Conservation (phyloP, 64 coral and sea anemone genomes). For the Anthopleura sola region DNA sequence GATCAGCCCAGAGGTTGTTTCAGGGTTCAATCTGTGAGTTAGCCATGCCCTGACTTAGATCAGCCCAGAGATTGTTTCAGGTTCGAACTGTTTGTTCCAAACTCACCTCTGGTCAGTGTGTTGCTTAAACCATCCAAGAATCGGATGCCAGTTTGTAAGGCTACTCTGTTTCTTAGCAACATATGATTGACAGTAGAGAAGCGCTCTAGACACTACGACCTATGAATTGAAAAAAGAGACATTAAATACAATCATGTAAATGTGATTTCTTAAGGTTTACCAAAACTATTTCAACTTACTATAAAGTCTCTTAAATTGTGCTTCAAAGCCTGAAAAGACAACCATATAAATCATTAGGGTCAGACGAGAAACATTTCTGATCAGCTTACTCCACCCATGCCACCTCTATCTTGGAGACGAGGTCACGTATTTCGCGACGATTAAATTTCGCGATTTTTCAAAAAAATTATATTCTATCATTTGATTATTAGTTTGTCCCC, state of each 20-base stretch:
- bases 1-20: no score
- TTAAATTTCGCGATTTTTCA: no score
- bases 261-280: not conserved
- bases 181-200: constrained; percentile 86
- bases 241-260: no score
- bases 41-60: no score
- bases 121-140: constrained; percentile 96
- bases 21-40: no score
- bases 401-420: no score
- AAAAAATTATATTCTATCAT: no score
- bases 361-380: not conserved
- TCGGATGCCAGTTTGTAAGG: constrained; percentile 91
- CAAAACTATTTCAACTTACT: constrained; percentile 27
- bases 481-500: no score
- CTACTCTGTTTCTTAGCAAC: constrained; percentile 88
- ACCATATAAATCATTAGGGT: not conserved
- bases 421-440: no score
- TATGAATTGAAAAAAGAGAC: not conserved
- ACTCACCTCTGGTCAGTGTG: constrained; percentile 60
- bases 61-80: no score
- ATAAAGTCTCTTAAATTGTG: constrained; percentile 35
- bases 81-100: not conserved
- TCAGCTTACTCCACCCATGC: no score
- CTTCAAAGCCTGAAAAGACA: constrained; percentile 33
- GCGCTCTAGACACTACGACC: constrained; percentile 65